Evolutionary conservation across 2,797 vertebrate genomes (phyloP).

Genomic region (Apogon hyalosoma): DNA sequence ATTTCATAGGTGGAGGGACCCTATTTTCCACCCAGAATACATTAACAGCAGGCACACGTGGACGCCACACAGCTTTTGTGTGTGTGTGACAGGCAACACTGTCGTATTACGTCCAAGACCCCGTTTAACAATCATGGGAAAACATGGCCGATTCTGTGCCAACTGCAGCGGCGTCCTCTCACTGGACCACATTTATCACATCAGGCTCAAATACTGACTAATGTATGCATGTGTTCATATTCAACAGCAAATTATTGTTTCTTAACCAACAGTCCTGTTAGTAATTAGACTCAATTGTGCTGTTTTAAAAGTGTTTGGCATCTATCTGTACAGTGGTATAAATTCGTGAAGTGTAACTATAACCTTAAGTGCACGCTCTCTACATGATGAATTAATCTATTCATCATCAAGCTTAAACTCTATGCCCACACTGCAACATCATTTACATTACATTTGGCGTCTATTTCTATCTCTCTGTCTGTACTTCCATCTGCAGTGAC

Average conservation of each 20-base stretch:
- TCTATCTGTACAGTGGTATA: no score
- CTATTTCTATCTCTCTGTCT: neutral
- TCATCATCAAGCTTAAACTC: neutral
- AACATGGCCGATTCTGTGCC: conserved; percentile 13
- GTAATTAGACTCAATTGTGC: neutral
- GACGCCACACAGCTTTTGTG: conserved; percentile 23
- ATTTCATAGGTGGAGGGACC: conserved; percentile 58
- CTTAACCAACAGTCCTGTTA: neutral
- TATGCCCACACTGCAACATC: no score
- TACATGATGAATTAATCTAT: neutral
- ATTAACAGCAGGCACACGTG: conserved; percentile 52
- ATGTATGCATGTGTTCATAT: conserved; percentile 8
- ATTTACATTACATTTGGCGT: neutral
- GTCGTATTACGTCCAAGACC: conserved; percentile 29
- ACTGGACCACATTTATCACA: conserved; percentile 10
- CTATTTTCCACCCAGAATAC: conserved; percentile 34
- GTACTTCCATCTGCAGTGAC: neutral
- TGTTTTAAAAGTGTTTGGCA: neutral
- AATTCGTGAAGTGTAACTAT: no score
- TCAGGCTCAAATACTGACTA: conserved; percentile 2
- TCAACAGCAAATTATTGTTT: conserved; percentile 5
- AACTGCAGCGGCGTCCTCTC: neutral
- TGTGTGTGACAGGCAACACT: conserved; percentile 37
- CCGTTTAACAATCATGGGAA: conserved; percentile 28
- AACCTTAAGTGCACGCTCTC: neutral